Percentiles rank a stretch among this genome's conserved stretches.
Conservation (phyloP, 2,113 vertebrate species). For the Toxotes chatareus region DNA sequence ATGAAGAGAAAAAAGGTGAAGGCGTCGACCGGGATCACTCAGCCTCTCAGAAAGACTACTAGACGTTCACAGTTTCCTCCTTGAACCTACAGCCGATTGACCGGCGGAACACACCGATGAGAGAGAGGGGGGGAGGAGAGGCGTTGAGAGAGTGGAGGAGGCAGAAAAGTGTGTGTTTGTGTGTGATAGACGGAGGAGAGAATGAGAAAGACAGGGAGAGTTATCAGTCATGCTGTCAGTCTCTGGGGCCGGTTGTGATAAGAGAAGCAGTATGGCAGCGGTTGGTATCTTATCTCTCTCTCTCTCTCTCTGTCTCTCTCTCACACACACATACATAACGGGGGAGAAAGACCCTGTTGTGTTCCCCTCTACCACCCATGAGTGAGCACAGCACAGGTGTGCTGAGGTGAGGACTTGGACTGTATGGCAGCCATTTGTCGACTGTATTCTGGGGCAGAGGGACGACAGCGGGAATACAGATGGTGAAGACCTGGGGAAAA, state of each 20-base stretch:
- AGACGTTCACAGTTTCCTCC: slow-evolving; percentile 40
- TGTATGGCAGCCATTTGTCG: slow-evolving; percentile 64
- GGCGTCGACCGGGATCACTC: slow-evolving; percentile 57
- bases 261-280: slow-evolving; percentile 53
- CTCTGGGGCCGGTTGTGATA: slow-evolving; percentile 73
- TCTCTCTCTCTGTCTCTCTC: slow-evolving; percentile 34
- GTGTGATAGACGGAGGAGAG: slow-evolving; percentile 37
- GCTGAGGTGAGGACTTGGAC: slow-evolving; percentile 52
- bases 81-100: slow-evolving; percentile 43
- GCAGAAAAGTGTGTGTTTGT: slow-evolving; percentile 39
- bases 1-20: slow-evolving; percentile 55
- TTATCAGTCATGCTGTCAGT: slow-evolving; percentile 77
- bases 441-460: slow-evolving; percentile 41
- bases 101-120: background rate
- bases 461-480: slow-evolving; percentile 46
- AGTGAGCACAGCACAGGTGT: slow-evolving; percentile 68
- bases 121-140: background rate
- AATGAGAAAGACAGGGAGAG: slow-evolving; percentile 40
- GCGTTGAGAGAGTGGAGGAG: slow-evolving; percentile 33
- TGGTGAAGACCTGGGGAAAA: slow-evolving; percentile 14
- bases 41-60: slow-evolving; percentile 31
- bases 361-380: slow-evolving; percentile 65
- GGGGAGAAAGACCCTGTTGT: slow-evolving; percentile 62
- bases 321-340: background rate
- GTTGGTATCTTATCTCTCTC: slow-evolving; percentile 47